These are phyloP conservation scores for Pteromalus puparum DNA, from an alignment of 1,140 invertebrate species.

Conservation along the genomic window DNA sequence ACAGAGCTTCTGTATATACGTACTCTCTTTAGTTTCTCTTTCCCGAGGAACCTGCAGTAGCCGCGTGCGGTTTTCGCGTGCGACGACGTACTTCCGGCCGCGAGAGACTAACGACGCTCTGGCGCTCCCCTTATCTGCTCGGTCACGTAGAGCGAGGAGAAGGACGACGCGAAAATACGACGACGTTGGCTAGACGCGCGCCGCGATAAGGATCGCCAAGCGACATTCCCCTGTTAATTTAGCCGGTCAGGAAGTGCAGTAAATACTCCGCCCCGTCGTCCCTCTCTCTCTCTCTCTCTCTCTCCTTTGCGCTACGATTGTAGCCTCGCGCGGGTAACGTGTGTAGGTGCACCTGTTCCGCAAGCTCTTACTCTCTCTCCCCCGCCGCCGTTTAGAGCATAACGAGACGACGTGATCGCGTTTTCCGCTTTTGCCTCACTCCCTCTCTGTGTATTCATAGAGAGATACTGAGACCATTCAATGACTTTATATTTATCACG, in stretches of 20 bases:
- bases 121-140: constrained; percentile 67
- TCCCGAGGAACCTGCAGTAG: neutral
- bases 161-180: constrained; percentile 61
- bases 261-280: constrained; percentile 64
- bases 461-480: neutral
- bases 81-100: constrained; percentile 70
- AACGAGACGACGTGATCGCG: neutral
- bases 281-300: neutral
- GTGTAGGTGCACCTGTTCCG: neutral
- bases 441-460: constrained; percentile 7
- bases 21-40: too few relatives aligned
- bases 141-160: constrained; percentile 66
- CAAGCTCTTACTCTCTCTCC: neutral
- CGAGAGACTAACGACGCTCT: constrained; percentile 70
- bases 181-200: constrained; percentile 56
- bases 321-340: neutral
- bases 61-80: constrained; percentile 67
- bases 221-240: constrained; percentile 70
- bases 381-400: neutral
- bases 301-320: neutral
- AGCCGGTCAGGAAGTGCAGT: constrained; percentile 65
- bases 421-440: neutral
- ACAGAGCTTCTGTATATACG: neutral
- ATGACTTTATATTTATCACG: constrained; percentile 20
- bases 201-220: constrained; percentile 68